A percentile compares a stretch with the other conserved stretches of the same genome.
These are phyloP conservation scores for Bradypodion ventrale DNA, from an alignment of 2,797 vertebrate genomes.

Conservation along the genomic window DNA sequence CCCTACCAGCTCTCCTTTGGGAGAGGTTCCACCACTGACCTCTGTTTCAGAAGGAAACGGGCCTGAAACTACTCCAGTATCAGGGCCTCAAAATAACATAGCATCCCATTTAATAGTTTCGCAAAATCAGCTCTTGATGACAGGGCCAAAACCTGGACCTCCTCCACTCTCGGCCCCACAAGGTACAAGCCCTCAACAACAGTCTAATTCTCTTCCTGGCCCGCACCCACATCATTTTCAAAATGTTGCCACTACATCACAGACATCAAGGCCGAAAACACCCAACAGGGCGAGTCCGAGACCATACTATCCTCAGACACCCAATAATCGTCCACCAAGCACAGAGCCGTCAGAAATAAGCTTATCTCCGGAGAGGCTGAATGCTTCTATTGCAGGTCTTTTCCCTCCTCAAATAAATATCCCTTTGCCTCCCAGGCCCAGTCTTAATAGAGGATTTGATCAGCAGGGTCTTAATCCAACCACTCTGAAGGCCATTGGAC, in stretches of 20 bases:
- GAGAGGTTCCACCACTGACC: conserved; percentile 81
- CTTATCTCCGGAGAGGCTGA: conserved; percentile 96
- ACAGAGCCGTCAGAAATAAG: conserved; percentile 99
- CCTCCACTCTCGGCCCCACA: conserved; percentile 84
- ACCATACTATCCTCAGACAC: conserved; percentile 95
- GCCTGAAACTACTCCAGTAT: conserved; percentile 79
- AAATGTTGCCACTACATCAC: conserved; percentile 88
- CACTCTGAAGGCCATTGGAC: conserved; percentile 97
- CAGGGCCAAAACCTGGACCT: conserved; percentile 85
- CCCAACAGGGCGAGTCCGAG: conserved; percentile 97
- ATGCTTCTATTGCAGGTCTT: conserved; percentile 97
- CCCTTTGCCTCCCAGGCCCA: conserved; percentile 93
- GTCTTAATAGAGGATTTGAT: conserved; percentile 94
- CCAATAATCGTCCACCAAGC: conserved; percentile 96
- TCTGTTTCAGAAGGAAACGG: conserved; percentile 83
- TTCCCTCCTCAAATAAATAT: conserved; percentile 99
- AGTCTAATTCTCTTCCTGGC: conserved; percentile 82
- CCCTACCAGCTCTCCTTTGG: conserved; percentile 82
- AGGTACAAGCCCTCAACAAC: conserved; percentile 90
- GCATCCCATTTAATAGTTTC: conserved; percentile 87
- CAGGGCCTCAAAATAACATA: conserved; percentile 83
- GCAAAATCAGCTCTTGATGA: conserved; percentile 87
- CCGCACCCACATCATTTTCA: conserved; percentile 89
- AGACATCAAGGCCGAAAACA: conserved; percentile 96
- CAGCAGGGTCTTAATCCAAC: conserved; percentile 99